Evolutionary conservation across 2,888 invertebrate species (phyloP).

Genomic region (Xestia sexstrigata): DNA sequence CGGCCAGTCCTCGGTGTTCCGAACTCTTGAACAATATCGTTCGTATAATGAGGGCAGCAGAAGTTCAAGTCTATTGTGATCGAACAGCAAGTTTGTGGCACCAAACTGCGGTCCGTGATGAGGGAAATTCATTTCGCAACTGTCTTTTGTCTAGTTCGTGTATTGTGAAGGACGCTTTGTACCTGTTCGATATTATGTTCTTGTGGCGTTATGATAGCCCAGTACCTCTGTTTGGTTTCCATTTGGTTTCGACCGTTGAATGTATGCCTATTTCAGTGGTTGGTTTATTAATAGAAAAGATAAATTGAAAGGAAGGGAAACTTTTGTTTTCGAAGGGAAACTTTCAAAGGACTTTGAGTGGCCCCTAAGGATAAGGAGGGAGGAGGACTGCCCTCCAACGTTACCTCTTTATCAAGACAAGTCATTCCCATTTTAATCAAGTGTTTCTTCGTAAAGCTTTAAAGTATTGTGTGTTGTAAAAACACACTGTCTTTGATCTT

Average conservation of each 20-base stretch:
- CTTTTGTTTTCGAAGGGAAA: constrained; percentile 23
- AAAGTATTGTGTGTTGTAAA: constrained; percentile 10
- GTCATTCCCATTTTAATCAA: constrained; percentile 1
- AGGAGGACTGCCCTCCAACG: too few species aligned
- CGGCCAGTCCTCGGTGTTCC: constrained; percentile 47
- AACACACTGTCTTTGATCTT: constrained; percentile 40
- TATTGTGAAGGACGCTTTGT: constrained; percentile 53
- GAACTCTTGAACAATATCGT: constrained; percentile 53
- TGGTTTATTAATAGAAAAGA: constrained; percentile 5
- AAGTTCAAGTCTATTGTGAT: constrained; percentile 60
- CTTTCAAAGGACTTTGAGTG: background rate
- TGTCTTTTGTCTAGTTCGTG: constrained; percentile 62
- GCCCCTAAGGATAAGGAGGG: background rate
- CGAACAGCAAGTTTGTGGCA: constrained; percentile 48
- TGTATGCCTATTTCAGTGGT: background rate
- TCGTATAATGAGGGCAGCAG: constrained; percentile 56
- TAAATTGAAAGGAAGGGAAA: background rate
- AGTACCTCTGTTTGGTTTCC: constrained; percentile 26
- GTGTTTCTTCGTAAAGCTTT: constrained; percentile 1
- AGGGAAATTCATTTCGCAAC: constrained; percentile 54
- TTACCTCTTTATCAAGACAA: background rate
- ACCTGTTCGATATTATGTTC: constrained; percentile 43
- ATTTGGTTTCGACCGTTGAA: constrained; percentile 15
- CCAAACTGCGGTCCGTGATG: constrained; percentile 52
- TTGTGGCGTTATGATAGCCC: constrained; percentile 41